Evolutionary conservation across 2,113 vertebrate genomes (phyloP), one percentile per base, ranked within the genome.

Genomic region (Synchiropus splendidus): DNA sequence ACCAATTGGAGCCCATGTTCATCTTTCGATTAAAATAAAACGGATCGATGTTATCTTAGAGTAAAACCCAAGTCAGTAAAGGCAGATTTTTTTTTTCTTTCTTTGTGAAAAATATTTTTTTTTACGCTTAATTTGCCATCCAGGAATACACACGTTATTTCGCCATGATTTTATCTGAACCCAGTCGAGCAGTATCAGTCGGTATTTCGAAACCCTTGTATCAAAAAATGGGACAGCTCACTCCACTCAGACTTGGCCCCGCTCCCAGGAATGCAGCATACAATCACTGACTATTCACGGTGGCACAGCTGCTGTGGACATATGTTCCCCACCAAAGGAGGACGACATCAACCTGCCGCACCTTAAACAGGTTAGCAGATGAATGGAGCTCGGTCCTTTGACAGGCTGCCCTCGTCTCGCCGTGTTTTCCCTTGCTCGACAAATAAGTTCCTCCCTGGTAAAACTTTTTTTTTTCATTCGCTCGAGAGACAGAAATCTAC

Each of bases 281-380:
- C 80, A 82, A 81, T 79, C 72, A 78, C 72, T 58, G 70, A 65
- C 75, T 81, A 79, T 72, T 78, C 63, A 77, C 58, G 64, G 64
- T 77, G 74, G 76, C 82, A 78, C 84, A 84, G 83, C 82, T 85
- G 85, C 75, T 72, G 71, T 74, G 77, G 79, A 80, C 81, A 83
- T 85, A 83, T 86, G 80, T 72, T 80, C 73, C 58, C 75, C 79
- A 76, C 73, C 66, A 73, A 79, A 81, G 78, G 71, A 82, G 69
- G 75, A 72, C 67, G 66, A 81, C 77, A 79, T 85, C 81, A 78
- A 80, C 71, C 77, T 66, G 60, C 63, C 79, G 70, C 75, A 77
- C 83, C 78, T 81, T 83, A 74, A 75, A 59, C 79, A 79, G 80
- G 82, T 85, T 82, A 83, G 77, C 70, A 83, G 74, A 81, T 78